A percentile compares a stretch with the other conserved stretches of the same genome.
Evolutionary conservation across 2,113 vertebrate species (phyloP).

Genomic region (Archocentrus centrarchus): DNA sequence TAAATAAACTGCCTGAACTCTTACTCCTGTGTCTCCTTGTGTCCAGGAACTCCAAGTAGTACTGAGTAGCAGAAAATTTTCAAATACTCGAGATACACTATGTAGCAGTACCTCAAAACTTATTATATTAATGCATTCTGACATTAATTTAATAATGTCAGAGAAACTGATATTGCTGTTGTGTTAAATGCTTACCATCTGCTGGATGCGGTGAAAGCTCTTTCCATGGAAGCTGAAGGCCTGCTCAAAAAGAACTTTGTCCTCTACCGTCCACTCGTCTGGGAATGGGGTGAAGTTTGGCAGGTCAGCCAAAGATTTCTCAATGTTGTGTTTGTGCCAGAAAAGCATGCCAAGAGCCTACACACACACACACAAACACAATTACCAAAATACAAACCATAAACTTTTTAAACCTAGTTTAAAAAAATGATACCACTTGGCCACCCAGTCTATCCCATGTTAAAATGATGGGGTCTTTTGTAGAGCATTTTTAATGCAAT

Average conservation of each 20-base stretch:
- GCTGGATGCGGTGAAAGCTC: conserved; percentile 98
- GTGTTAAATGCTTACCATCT: conserved; percentile 86
- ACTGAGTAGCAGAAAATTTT: no score
- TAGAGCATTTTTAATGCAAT: no score
- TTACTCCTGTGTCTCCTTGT: no score
- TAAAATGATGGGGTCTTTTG: no score
- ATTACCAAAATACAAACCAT: background rate
- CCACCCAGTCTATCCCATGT: background rate
- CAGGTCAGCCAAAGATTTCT: conserved; percentile 96
- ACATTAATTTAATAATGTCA: background rate
- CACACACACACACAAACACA: background rate
- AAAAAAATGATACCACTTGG: background rate
- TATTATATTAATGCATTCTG: background rate
- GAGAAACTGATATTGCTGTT: background rate
- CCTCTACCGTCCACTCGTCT: conserved; percentile 98
- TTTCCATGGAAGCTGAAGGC: conserved; percentile 99
- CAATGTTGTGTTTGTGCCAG: conserved; percentile 99
- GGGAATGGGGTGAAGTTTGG: conserved; percentile 98
- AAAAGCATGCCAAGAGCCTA: conserved; percentile 98
- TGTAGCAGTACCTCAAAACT: background rate
- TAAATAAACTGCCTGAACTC: no score
- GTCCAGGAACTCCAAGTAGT: no score
- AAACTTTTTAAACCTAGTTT: background rate
- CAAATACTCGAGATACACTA: no score
- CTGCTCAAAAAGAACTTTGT: conserved; percentile 97